Evolutionary conservation across 2,797 vertebrate species (phyloP).

Genomic region (Rousettus madagascariensis): DNA sequence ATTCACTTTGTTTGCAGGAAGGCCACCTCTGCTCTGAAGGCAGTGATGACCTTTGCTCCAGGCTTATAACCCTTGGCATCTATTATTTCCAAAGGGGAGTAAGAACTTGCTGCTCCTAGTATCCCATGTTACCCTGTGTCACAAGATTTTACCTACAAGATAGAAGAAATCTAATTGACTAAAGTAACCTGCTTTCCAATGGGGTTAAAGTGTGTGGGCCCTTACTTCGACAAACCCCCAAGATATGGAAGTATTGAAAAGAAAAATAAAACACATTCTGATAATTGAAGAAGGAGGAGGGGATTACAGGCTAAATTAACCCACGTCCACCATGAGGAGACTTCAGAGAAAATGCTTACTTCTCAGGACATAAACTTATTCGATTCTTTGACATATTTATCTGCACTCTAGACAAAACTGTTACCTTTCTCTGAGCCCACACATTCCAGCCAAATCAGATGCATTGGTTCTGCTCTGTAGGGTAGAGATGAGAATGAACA

Average conservation of each 20-base stretch:
- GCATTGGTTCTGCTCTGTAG: neutral
- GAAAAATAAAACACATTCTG: neutral
- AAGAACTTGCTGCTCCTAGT: neutral
- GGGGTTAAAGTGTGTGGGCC: neutral
- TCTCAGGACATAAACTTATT: neutral
- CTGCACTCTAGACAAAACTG: neutral
- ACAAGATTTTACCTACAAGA: neutral
- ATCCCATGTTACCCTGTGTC: neutral
- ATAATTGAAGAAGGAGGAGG: neutral
- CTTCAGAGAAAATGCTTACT: neutral
- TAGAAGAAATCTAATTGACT: neutral
- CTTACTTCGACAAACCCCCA: neutral
- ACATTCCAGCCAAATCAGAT: neutral
- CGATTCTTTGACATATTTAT: neutral
- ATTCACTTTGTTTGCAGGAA: neutral
- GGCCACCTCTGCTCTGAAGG: neutral
- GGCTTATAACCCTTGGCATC: neutral
- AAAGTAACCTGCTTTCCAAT: neutral
- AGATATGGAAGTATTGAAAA: neutral
- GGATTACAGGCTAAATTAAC: neutral
- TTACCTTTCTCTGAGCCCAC: neutral
- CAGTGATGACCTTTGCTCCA: neutral
- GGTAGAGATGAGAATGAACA: neutral
- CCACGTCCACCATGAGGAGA: neutral
- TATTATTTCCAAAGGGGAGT: neutral